These are phyloP conservation scores for Lepidochrysops patricia DNA, from an alignment of 2,888 invertebrate genomes.

Conservation along the genomic window DNA sequence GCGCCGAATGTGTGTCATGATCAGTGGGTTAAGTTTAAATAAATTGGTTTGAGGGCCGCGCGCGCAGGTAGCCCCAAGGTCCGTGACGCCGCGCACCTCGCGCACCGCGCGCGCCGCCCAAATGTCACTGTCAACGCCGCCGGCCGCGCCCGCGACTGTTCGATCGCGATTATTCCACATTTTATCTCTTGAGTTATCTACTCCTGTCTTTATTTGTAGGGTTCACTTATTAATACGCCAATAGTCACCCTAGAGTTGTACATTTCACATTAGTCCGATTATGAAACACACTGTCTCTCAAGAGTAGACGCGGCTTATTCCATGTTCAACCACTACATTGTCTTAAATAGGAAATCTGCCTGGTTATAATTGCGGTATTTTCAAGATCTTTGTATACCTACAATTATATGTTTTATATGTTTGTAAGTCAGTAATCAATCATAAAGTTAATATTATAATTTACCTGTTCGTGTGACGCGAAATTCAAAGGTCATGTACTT, in stretches of 20 bases:
- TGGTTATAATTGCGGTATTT: too few relatives aligned
- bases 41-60: slow-evolving; percentile 54
- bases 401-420: too few relatives aligned
- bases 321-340: too few relatives aligned
- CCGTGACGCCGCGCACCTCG: slow-evolving; percentile 18
- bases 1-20: slow-evolving; percentile 68
- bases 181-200: background rate
- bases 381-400: too few relatives aligned
- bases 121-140: background rate
- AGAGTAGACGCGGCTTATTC: too few relatives aligned
- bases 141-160: background rate
- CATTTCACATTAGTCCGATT: too few relatives aligned
- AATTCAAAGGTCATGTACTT: background rate
- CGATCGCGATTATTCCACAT: background rate
- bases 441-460: background rate
- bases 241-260: too few relatives aligned
- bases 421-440: background rate
- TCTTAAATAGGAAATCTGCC: too few relatives aligned
- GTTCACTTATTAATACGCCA: too few relatives aligned
- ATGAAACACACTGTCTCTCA: too few relatives aligned
- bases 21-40: slow-evolving; percentile 74
- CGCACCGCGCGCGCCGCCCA: background rate
- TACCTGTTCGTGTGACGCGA: background rate
- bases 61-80: slow-evolving; percentile 39
- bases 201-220: background rate